Evolutionary conservation across 2,888 invertebrate genomes (phyloP), one percentile per base, ranked within the genome.

Genomic region (Platypus cylindrus): DNA sequence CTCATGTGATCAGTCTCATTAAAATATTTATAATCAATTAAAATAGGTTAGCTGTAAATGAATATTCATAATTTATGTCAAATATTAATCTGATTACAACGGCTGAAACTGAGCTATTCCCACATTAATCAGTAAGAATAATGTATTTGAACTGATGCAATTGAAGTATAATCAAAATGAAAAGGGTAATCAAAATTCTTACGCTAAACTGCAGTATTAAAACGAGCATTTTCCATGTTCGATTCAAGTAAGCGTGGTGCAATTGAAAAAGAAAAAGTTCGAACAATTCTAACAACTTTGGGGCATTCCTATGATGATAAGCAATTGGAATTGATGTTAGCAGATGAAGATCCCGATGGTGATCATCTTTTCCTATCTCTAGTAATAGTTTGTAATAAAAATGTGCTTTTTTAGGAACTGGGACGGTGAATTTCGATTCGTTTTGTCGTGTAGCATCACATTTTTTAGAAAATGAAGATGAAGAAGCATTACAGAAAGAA

Each of bases 401-500:
- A n/a, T n/a, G n/a, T n/a, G n/a, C n/a, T 20, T 25, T 64, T 64
- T 7, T 66, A 87, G 86, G 76, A 36, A 76, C 74, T 44, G 87
- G 87, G n/a, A 74, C 75, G 52, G 65, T 89, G 45, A 76, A 78
- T 53, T 85, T 85, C 58, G 86, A 86, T 43, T 77, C 83, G 26
- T 89, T 89, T 62, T 77, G 78, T 45, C 73, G 76, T 14, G 77
- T 86, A 28, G 82, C 84, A 8, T 71, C 73, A 31, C 78, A 80
- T 51, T 89, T 87, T 60, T 64, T 87, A 47, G 82, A 81, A 49
- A 51, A 48, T 28, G 85, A 84, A 58, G 87, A 87, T 49, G 81
- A 81, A 46, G 87, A 87, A 52, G 80, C 79, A 5, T 61, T 85
- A 47, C 86, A 89, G 59, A 81, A 85, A 49, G 89, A 90, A 63